Conservation (phyloP, 37 sponge, comb jelly and placozoan genomes). For the Tethya wilhelma region DNA sequence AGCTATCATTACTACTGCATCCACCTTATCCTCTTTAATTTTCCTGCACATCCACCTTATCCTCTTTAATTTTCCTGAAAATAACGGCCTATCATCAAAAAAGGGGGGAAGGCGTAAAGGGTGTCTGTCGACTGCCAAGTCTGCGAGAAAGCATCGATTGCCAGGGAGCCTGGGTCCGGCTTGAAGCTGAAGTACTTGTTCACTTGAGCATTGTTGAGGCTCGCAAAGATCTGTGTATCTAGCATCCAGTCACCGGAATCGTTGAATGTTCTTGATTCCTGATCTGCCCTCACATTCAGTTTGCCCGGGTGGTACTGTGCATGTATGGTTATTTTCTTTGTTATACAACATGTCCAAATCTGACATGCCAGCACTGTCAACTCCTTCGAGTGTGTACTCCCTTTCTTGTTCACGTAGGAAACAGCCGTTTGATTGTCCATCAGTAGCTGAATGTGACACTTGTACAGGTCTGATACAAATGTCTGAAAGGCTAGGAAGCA, state of each 20-base stretch:
- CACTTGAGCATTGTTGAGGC: constrained; percentile 13
- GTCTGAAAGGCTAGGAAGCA: constrained; percentile 9
- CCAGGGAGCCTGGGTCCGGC: too few species aligned
- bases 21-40: not conserved
- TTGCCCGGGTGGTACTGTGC: constrained; percentile 33
- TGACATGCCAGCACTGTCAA: constrained; percentile 9
- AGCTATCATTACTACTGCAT: not conserved
- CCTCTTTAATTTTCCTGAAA: too few species aligned
- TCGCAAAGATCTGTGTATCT: not conserved
- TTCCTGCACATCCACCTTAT: not conserved
- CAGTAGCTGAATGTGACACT: constrained; percentile 2
- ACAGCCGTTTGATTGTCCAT: constrained; percentile 40
- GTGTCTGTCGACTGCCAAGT: too few species aligned
- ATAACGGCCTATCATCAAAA: too few species aligned
- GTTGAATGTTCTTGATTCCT: not conserved
- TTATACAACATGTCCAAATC: constrained; percentile 37
- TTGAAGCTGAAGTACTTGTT: constrained; percentile 27
- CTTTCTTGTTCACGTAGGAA: constrained; percentile 29
- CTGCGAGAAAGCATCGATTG: too few species aligned
- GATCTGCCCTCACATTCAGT: constrained; percentile 24
- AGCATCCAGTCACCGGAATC: constrained; percentile 19
- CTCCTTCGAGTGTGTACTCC: constrained; percentile 21
- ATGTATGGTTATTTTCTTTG: constrained; percentile 1
- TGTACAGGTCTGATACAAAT: not conserved
- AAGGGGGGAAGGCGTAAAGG: not conserved